Conservation (phyloP, 1,140 invertebrate species). For the Bombus pascuorum region DNA sequence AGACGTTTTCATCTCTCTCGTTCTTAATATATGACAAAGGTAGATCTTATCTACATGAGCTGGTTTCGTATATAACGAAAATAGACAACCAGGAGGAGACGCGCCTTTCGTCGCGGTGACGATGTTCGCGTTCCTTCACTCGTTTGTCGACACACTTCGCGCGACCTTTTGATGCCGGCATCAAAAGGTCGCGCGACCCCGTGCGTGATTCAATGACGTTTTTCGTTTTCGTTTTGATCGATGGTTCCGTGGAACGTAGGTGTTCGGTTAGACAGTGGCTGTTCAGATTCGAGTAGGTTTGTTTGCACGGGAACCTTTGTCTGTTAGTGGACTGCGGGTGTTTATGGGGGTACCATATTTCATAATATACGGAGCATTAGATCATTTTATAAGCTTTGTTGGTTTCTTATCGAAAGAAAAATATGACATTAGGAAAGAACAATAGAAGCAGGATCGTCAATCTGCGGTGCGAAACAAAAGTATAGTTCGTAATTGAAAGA, state of each 20-base stretch:
- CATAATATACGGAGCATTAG: background rate
- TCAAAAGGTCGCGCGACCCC: conserved; percentile 41
- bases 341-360: background rate
- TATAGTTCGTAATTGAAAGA: no score
- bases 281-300: no score
- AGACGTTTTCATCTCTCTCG: conserved; percentile 50
- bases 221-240: conserved; percentile 45
- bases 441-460: no score
- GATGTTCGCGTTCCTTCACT: background rate
- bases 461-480: no score
- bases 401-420: background rate
- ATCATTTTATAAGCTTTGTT: background rate
- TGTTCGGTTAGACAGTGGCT: background rate
- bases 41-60: conserved; percentile 35
- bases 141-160: conserved; percentile 39
- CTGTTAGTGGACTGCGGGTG: background rate
- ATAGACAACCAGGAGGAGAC: conserved; percentile 7
- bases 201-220: conserved; percentile 41
- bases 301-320: background rate
- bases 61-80: conserved; percentile 16
- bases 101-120: conserved; percentile 6
- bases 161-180: conserved; percentile 20
- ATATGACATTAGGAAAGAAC: background rate
- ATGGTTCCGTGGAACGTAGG: conserved; percentile 11
- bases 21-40: conserved; percentile 4